Evolutionary conservation across 23 tunicate genomes (phyloP).

Genomic region (Corella eumyota): DNA sequence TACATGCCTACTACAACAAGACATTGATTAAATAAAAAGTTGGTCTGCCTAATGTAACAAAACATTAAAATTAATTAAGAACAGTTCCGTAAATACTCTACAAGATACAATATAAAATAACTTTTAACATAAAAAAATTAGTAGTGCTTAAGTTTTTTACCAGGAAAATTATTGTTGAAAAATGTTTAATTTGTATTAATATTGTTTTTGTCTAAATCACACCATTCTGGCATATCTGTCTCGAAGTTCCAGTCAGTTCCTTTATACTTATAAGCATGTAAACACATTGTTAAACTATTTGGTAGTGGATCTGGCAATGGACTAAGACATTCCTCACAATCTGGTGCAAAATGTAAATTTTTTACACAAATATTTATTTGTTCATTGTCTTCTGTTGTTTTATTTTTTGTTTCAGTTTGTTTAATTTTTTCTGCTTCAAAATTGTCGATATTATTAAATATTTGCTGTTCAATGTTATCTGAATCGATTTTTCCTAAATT

Average conservation of each 20-base stretch:
- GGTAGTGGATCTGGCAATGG: conserved; percentile 72
- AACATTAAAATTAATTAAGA: too few species aligned
- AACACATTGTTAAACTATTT: conserved; percentile 43
- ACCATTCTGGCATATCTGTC: conserved; percentile 71
- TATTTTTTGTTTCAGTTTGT: not conserved
- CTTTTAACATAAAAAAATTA: too few species aligned
- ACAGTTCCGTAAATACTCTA: too few species aligned
- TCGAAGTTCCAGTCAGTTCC: conserved; percentile 81
- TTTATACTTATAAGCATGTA: conserved; percentile 74
- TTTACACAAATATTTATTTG: not conserved
- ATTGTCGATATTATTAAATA: not conserved
- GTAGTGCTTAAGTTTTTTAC: too few species aligned
- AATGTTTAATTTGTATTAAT: too few species aligned
- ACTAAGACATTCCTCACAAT: conserved; percentile 60
- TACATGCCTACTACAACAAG: too few species aligned
- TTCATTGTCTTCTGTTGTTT: not conserved
- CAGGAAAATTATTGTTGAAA: too few species aligned
- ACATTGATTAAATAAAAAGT: too few species aligned
- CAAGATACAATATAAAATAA: too few species aligned
- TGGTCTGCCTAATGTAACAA: too few species aligned
- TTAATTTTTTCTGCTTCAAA: too few species aligned
- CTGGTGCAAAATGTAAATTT: conserved; percentile 3
- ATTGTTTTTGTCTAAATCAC: conserved; percentile 4
- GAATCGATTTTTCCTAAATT: not conserved
- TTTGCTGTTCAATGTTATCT: not conserved